These are phyloP conservation scores for Eupithecia centaureata DNA, from an alignment of 2,888 invertebrate genomes.

Conservation along the genomic window DNA sequence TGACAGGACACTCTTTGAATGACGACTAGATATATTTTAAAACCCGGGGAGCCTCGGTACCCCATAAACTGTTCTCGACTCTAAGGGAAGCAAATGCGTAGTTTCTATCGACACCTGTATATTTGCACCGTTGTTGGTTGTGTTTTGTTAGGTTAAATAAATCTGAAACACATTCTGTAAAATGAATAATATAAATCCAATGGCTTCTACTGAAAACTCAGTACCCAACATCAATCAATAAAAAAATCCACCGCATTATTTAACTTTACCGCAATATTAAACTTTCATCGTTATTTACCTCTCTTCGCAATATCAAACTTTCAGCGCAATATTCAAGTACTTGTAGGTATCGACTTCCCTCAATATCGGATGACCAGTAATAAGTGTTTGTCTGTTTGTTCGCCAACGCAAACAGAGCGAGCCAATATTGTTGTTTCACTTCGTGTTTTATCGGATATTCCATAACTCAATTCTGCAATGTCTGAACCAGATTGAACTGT, in stretches of 20 bases:
- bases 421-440: slow-evolving; percentile 31
- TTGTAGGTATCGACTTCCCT: slow-evolving; percentile 20
- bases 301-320: slow-evolving; percentile 1
- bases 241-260: neutral
- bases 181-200: no score
- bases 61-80: no score
- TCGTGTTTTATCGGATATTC: slow-evolving; percentile 24
- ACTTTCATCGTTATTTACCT: neutral
- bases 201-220: neutral
- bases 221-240: neutral
- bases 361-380: slow-evolving; percentile 41
- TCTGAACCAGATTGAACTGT: slow-evolving; percentile 28
- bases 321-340: slow-evolving; percentile 5
- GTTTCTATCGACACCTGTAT: no score
- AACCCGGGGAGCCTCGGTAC: no score
- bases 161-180: no score
- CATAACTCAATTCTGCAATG: slow-evolving; percentile 31
- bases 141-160: no score
- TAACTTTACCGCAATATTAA: neutral
- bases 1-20: no score
- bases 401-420: slow-evolving; percentile 38
- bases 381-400: slow-evolving; percentile 47
- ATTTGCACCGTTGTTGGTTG: no score
- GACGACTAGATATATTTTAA: no score
- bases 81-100: no score